Base-by-base conservation (phyloP, 1,140 invertebrate species). In the Eumeta japonica region DNA sequence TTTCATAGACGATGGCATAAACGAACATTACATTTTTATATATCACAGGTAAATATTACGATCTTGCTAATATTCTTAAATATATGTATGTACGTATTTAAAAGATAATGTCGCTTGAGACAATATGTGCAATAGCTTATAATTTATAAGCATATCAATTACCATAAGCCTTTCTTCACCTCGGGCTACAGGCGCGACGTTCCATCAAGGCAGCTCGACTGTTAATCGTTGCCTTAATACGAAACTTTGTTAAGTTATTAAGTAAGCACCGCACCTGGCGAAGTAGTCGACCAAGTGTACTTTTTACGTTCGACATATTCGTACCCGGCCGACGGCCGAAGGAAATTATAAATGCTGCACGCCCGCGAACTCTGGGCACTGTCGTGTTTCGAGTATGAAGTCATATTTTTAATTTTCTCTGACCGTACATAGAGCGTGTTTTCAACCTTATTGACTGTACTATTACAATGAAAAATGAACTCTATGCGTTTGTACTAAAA, bases 311-410 rank as follows among this genome's bases (percentile, higher is more conserved):
- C 39, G 33, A 40, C 46, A 37, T 45, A 46, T 48, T 46, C 32
- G 28, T 63, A 48, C 59, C 50, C 32, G 18, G 30, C 17, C 38
- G 53, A 47, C 55, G 52, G 52, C 46, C 48, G 39, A 45, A 38
- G 51, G 48, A 55, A 64, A 65, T 65, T 65, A 65, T 61, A 55
- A 57, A 62, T 61, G 20, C 20, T n/a, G 20, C 5, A 24, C 5
- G n/a, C 20, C 55, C 59, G 43, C 50, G 35, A 43, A 43, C 43
- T 42, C 39, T n/a, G 46, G 40, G 43, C 46, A 10, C 37, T 37
- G 47, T 24, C 20, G 5, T 24, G 20, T n/a, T 7, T 24, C 20
- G n/a, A 24, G 5, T 55, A 58, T 58, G 46, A 56, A 60, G 50
- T 60, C 51, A 58, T 60, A 58, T 60, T 52, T 50, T 48, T 52